A percentile compares a stretch with the other conserved stretches of the same genome.
These are phyloP conservation scores for Molanna angustata DNA, from an alignment of 2,888 invertebrate genomes.

Conservation along the genomic window DNA sequence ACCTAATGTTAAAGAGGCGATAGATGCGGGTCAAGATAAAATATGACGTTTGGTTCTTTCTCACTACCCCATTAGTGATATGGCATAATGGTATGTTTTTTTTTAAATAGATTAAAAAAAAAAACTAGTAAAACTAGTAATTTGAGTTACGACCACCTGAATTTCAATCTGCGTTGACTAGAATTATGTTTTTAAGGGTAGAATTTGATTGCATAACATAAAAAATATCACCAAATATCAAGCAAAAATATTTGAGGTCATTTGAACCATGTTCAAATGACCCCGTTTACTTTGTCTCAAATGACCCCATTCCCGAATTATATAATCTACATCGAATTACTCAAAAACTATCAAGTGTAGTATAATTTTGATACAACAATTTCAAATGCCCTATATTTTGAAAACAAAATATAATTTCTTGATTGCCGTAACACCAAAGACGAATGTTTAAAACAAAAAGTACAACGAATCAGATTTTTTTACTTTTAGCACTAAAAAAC, in stretches of 20 bases:
- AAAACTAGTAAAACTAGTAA: too few relatives aligned
- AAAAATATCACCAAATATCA: too few relatives aligned
- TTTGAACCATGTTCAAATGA: conserved; percentile 5
- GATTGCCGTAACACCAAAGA: conserved; percentile 6
- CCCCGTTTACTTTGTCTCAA: too few relatives aligned
- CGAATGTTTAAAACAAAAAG: conserved; percentile 1
- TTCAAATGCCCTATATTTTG: neutral
- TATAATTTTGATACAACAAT: neutral
- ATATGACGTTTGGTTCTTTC: too few relatives aligned
- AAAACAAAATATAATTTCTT: conserved; percentile 4
- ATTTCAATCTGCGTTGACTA: neutral
- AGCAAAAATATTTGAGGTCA: neutral
- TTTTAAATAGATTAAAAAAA: too few relatives aligned
- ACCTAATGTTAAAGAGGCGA: too few relatives aligned
- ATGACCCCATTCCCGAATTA: conserved; percentile 2
- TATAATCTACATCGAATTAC: neutral
- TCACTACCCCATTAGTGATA: too few relatives aligned
- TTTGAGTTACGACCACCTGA: neutral
- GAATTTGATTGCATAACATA: neutral
- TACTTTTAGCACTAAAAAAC: conserved; percentile 3
- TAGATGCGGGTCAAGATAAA: too few relatives aligned
- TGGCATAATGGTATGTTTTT: too few relatives aligned
- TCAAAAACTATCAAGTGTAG: conserved; percentile 1
- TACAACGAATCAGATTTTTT: conserved; percentile 1
- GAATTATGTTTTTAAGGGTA: conserved; percentile 1